These are phyloP conservation scores for Lepas anatifera DNA, from an alignment of 2,888 invertebrate species.

Conservation along the genomic window DNA sequence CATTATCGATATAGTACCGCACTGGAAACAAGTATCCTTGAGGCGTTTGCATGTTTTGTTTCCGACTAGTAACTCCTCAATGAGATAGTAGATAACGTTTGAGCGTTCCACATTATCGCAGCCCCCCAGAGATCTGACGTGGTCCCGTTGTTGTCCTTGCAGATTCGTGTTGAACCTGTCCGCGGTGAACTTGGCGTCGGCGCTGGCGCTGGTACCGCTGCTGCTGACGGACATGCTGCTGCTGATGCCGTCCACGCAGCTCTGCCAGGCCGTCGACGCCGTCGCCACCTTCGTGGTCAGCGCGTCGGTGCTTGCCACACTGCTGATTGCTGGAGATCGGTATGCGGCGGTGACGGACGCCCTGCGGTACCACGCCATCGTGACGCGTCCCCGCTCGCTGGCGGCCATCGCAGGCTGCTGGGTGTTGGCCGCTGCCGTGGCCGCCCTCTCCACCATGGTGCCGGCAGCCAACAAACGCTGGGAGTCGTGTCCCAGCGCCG, in stretches of 20 bases:
- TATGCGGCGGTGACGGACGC: constrained; percentile 54
- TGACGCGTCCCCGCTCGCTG: constrained; percentile 31
- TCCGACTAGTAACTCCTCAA: background rate
- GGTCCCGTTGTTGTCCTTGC: constrained; percentile 35
- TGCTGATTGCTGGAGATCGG: constrained; percentile 50
- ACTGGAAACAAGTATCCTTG: background rate
- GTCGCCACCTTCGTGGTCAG: constrained; percentile 43
- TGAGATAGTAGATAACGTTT: background rate
- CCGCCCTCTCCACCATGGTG: constrained; percentile 21
- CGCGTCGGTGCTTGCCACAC: constrained; percentile 48
- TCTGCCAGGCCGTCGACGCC: constrained; percentile 47
- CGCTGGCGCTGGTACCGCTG: constrained; percentile 36
- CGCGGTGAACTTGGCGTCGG: constrained; percentile 36
- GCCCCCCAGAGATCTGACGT: background rate
- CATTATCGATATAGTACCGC: background rate
- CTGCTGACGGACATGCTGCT: constrained; percentile 30
- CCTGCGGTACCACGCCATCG: constrained; percentile 45
- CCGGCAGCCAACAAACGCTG: constrained; percentile 19
- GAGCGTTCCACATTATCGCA: background rate
- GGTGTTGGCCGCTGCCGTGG: constrained; percentile 30
- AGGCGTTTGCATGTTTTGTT: background rate
- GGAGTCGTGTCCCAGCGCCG: constrained; percentile 17
- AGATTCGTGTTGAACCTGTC: constrained; percentile 53
- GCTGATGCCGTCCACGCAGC: constrained; percentile 35
- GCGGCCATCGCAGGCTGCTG: constrained; percentile 32